Evolutionary conservation across 1,140 invertebrate genomes (phyloP), one percentile per base, ranked within the genome.

Genomic region (Pectinophora gossypiella): DNA sequence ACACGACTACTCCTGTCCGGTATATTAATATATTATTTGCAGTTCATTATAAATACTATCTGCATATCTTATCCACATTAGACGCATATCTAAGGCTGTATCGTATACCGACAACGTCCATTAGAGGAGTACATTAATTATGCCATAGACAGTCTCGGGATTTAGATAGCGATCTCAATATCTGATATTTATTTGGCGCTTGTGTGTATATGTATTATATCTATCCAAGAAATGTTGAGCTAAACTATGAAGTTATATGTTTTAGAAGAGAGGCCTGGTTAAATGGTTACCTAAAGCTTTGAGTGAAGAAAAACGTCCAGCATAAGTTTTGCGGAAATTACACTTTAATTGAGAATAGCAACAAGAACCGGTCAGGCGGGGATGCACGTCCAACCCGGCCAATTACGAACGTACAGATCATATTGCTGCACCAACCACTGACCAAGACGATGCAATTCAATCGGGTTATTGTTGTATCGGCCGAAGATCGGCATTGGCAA

Each of bases 271-370:
- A n/a, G n/a, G n/a, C n/a, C n/a, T n/a, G n/a, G n/a, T n/a, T n/a
- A n/a, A n/a, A n/a, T n/a, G n/a, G n/a, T n/a, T n/a, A n/a, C n/a
- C n/a, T n/a, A n/a, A n/a, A n/a, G n/a, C n/a, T n/a, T n/a, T n/a
- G n/a, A n/a, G n/a, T 16, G 27, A 15, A 40, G 49, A 56, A 56
- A 54, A 55, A 38, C 19, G 40, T 46, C 36, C 32, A 36, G 46
- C 32, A 22, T 38, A 43, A 44, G 38, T 50, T 55, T 63, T 59
- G 53, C 61, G 61, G 53, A 63, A 59, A 59, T 63, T 52, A 47
- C 43, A 45, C 16, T 59, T 50, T 63, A 63, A 59, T 63, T 63
- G 61, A 43, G 54, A 51, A 54, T 53, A 35, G 53, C 50, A 50
- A 23, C 50, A 23, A 12, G 32, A 36, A 58, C 55, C 60, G 49